Percentiles rank a stretch among this genome's conserved stretches.
Evolutionary conservation across 2,113 vertebrate genomes (phyloP).

Genomic region (Podiceps cristatus): DNA sequence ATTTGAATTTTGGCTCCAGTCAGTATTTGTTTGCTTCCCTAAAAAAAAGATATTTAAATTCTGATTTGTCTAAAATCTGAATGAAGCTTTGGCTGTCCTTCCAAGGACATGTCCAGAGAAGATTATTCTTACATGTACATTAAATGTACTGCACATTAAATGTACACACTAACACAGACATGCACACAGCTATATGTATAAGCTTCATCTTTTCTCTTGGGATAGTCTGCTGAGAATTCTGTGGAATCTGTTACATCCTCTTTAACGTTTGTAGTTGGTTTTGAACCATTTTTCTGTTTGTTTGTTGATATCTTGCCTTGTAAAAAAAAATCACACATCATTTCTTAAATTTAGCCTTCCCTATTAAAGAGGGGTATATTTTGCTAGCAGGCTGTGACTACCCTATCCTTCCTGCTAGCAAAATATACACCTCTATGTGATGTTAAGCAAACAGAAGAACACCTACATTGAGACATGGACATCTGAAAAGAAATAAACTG

Average conservation of each 20-base stretch:
- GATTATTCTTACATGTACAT: not conserved
- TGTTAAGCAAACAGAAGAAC: not conserved
- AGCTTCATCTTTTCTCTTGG: not conserved
- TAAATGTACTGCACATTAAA: not conserved
- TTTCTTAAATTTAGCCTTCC: constrained; percentile 55
- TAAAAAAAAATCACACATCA: constrained; percentile 25
- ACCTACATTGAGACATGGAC: not conserved
- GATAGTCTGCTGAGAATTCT: constrained; percentile 8
- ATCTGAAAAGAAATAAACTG: not conserved
- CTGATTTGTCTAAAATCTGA: not conserved
- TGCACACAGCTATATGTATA: not conserved
- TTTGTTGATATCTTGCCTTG: constrained; percentile 57
- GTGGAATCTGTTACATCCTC: constrained; percentile 40
- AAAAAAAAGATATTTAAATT: not conserved
- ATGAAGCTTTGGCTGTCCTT: not conserved
- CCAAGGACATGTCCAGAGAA: not conserved
- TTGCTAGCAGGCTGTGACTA: constrained; percentile 48
- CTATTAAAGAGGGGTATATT: constrained; percentile 32
- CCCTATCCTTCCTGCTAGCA: constrained; percentile 45
- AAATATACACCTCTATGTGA: not conserved
- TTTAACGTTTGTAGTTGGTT: constrained; percentile 5
- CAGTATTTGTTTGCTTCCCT: not conserved
- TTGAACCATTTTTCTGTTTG: constrained; percentile 47
- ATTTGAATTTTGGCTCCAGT: not conserved
- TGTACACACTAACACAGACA: not conserved